Base-by-base conservation (phyloP, 2,113 vertebrate species). In the Puma concolor region DNA sequence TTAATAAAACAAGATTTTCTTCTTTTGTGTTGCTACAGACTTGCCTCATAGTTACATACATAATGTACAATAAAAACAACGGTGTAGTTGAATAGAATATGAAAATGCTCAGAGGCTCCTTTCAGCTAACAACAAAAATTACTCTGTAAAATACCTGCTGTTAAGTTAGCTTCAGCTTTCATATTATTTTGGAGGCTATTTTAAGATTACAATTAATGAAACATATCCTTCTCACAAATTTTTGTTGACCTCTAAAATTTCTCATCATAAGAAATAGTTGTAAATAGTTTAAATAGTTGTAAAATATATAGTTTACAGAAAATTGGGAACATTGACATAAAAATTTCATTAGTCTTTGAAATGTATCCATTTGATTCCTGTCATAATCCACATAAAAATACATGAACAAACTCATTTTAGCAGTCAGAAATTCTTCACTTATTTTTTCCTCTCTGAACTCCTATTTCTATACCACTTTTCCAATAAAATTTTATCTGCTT, bases 1-100 rank as follows among this genome's bases (percentile, higher is more conserved):
- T 79, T 91, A 93, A 84, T 76, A 41, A 91, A 96, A 74, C 7
- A 95, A 29, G 31, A 5, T 93, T 88, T 97, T 90, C 33, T 64
- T 79, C 15, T 79, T 93, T 94, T 74, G 72, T 44, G 84, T 25
- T 90, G 33, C 69, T 63, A 82, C 10, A 23, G 33, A 77, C 19
- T 86, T 87, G 29, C 7, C n/a, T 97, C 25, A 87, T 4, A 50
- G 17, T 92, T 89, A 66, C 14, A 66, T 52, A 60, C 12, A 83
- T 77, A 90, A 82, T 90, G 41, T 83, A 41, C 21, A 72, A 19
- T n/a, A 91, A 94, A 86, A 67, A 66, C 25, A 81, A 63, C 7
- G 63, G 17, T 54, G 15, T 31, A 86, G 38, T 86, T 80, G 48
- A 76, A 60, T 14, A 80, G 4, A 11, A 29, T 57, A 63, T 86